Percentiles rank a stretch among this genome's conserved stretches.
phyloP scores from a whole-genome alignment of 2,797 vertebrate genomes.

The Yasuhikotakia modesta region DNA sequence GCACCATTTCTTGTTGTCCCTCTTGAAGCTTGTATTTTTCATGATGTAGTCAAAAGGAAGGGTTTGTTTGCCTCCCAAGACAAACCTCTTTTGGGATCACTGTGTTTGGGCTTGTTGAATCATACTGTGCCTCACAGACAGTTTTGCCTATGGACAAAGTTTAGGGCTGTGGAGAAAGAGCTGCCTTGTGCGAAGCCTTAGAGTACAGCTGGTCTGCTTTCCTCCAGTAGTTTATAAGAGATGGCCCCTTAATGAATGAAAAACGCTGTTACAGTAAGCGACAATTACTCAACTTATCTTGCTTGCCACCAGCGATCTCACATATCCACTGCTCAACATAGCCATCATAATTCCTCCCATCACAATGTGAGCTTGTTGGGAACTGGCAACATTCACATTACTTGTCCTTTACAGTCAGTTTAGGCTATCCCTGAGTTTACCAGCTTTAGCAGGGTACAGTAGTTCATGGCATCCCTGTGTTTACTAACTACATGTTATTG shows the following conservation, averaged over 20 bases:
- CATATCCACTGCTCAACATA: conserved; percentile 80
- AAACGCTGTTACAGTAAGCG: conserved; percentile 84
- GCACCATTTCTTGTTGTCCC: conserved; percentile 43
- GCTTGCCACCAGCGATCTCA: conserved; percentile 78
- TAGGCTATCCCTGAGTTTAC: conserved; percentile 77
- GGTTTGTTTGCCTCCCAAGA: conserved; percentile 60
- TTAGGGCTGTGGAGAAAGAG: conserved; percentile 82
- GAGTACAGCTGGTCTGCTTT: conserved; percentile 80
- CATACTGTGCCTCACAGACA: conserved; percentile 77
- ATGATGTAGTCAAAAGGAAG: conserved; percentile 68
- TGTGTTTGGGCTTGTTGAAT: conserved; percentile 70
- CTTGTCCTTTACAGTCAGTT: conserved; percentile 77
- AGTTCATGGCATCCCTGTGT: conserved; percentile 77
- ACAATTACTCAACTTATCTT: conserved; percentile 83
- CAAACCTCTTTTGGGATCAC: conserved; percentile 64
- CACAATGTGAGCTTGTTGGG: conserved; percentile 85
- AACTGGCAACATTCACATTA: conserved; percentile 79
- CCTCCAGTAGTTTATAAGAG: conserved; percentile 82
- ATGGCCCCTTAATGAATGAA: conserved; percentile 81
- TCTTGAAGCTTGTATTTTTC: conserved; percentile 54
- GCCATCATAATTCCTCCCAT: conserved; percentile 82
- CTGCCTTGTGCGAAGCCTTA: conserved; percentile 77
- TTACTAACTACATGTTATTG: conserved; percentile 79
- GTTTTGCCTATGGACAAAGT: conserved; percentile 79
- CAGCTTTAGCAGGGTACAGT: too few species aligned